Evolutionary conservation across 2,888 invertebrate genomes (phyloP).

Genomic region (Choristoneura rosaceana): DNA sequence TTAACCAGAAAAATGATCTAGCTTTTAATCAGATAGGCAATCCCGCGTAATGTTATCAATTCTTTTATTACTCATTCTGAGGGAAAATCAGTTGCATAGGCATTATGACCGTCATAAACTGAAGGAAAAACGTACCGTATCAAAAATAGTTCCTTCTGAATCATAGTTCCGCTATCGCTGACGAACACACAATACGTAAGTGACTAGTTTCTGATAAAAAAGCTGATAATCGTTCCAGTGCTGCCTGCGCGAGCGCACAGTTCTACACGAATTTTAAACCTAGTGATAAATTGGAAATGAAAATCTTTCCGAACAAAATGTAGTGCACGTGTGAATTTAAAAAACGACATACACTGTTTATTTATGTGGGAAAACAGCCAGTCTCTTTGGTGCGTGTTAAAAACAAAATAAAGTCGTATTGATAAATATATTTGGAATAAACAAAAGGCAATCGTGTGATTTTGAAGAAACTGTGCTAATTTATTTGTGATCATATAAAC

Average conservation of each 20-base stretch:
- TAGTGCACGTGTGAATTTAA: not conserved
- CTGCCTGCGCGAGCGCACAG: slow-evolving; percentile 70
- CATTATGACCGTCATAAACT: slow-evolving; percentile 6
- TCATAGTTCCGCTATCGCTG: slow-evolving; percentile 68
- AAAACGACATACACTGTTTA: not conserved
- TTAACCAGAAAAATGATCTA: no score
- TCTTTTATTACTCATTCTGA: no score
- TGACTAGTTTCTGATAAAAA: slow-evolving; percentile 78
- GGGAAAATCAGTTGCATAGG: no score
- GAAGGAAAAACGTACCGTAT: slow-evolving; percentile 57
- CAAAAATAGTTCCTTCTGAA: slow-evolving; percentile 61
- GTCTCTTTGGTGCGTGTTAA: not conserved
- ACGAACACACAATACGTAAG: slow-evolving; percentile 77
- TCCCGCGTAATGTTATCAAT: no score
- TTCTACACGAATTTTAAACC: slow-evolving; percentile 48
- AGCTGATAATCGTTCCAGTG: slow-evolving; percentile 79
- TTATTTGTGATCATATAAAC: not conserved
- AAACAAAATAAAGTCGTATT: not conserved
- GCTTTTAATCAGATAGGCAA: no score
- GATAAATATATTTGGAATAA: not conserved
- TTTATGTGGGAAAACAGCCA: not conserved
- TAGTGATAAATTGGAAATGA: slow-evolving; percentile 3
- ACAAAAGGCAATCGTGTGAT: not conserved
- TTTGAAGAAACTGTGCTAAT: not conserved
- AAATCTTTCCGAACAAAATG: not conserved